Base-by-base conservation (phyloP, 2,888 invertebrate genomes). In the Tyria jacobaeae region DNA sequence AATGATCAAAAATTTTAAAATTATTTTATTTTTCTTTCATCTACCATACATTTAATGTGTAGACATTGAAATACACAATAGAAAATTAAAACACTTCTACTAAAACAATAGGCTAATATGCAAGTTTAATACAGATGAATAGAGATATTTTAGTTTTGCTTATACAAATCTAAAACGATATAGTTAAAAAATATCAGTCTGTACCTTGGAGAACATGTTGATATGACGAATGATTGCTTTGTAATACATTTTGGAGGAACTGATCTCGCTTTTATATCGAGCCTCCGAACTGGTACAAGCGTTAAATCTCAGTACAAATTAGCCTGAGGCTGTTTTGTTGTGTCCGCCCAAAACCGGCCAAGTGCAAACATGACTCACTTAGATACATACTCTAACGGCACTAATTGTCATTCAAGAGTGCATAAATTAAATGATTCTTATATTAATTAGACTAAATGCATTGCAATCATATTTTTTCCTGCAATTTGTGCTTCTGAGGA, bases 191-290 rank as follows among this genome's bases (percentile, higher is more conserved):
- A 44, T 1, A 58, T 78, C 37, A 50, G 48, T 48, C 35, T 83
- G 78, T 90, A 92, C 92, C 92, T 92, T 91, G 75, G 91, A 76
- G 86, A 86, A 92, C 92, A 92, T 92, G 91, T 87, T 91, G 87
- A 83, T 81, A 76, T 83, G 82, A 84, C 79, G 75, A 76, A 87
- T 83, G 84, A 85, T 78, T 83, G 81, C 76, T 78, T 82, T 84
- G 83, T 86, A 89, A 89, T 92, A 88, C 76, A 83, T 89, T 89
- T 86, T 79, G 82, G 79, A 83, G 78, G 84, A 85, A 74, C 79
- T 78, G 78, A 85, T 84, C 82, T 85, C 82, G 90, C 90, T 91
- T 92, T 87, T 92, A 92, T 92, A 92, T 83, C 66, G 66, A 72
- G 80, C 76, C 68, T 76, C 71, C 71, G 77, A 88, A 88, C 88